Base-by-base conservation (phyloP, 2,113 vertebrate species). In the Dicaeum eximium region DNA sequence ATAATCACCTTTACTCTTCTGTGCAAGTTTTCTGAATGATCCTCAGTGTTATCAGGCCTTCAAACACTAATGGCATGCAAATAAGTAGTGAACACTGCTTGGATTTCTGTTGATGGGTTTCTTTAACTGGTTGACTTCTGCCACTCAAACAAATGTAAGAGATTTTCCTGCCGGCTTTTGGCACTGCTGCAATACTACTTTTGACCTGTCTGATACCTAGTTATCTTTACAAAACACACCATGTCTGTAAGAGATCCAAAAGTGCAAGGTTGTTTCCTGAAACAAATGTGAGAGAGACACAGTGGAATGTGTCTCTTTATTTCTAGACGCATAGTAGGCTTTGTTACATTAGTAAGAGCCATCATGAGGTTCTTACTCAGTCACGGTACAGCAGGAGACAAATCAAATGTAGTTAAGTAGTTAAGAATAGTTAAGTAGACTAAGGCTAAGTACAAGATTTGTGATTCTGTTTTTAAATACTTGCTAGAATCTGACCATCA, bases 401-500 rank as follows among this genome's bases (percentile, higher is more conserved):
- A 81, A 82, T 80, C 35, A 94, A 84, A 57, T 2, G 5, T 30
- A n/a, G 60, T 48, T 67, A 47, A 80, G 42, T 67, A 67, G 28
- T 74, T 42, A 66, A 74, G 19, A 73, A 61, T 53, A 62, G 24
- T 87, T 45, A 90, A 64, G 19, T 44, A 57, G 24, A 80, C 33
- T 85, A 51, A 90, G 33, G 40, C 30, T 58, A 85, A 88, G 31
- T 38, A 66, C 4, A 50, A 85, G 35, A 79, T 42, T 28, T 45
- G 27, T 64, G 23, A 53, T 87, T 79, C 35, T 67, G 25, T 79
- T 96, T 85, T 87, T 58, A 79, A 87, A 66, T 38, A 11, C 48
- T 13, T 72, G 5, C 27, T 62, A 35, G 38, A 89, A 61, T 70
- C 28, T 84, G 31, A 60, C 5, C 12, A 22, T 75, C 23, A 9